Evolutionary conservation across 2,888 invertebrate species (phyloP).

Genomic region (Ophion obscuratus): DNA sequence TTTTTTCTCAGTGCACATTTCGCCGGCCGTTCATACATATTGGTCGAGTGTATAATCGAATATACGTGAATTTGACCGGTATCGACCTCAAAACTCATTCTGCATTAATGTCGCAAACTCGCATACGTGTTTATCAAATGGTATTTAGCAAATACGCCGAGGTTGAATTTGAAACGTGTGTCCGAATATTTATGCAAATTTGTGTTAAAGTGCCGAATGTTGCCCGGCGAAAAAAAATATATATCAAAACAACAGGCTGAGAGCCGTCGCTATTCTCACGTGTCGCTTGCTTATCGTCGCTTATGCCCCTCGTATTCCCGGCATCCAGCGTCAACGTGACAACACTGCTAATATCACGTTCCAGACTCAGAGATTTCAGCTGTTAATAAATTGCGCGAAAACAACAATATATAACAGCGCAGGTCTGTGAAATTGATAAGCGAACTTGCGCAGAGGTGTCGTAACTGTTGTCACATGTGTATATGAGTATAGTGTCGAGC

Average conservation of each 20-base stretch:
- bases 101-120: neutral
- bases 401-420: neutral
- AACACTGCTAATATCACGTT: conserved; percentile 28
- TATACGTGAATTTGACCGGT: no score
- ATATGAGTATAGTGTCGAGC: neutral
- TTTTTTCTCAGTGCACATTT: no score
- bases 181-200: neutral
- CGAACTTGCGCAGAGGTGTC: conserved; percentile 18
- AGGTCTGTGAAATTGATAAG: conserved; percentile 32
- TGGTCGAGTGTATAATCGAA: no score
- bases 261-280: neutral
- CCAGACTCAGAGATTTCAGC: conserved; percentile 2
- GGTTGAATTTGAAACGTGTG: neutral
- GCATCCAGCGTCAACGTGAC: conserved; percentile 27
- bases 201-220: neutral
- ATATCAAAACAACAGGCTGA: neutral
- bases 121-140: neutral
- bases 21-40: no score
- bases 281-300: conserved; percentile 8
- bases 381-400: conserved; percentile 5
- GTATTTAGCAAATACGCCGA: neutral
- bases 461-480: conserved; percentile 5
- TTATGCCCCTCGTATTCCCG: neutral
- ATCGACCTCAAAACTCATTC: neutral
- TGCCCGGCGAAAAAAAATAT: neutral